These are phyloP conservation scores for Pantherophis vulpinus DNA, from an alignment of 2,797 vertebrate species.

Conservation along the genomic window DNA sequence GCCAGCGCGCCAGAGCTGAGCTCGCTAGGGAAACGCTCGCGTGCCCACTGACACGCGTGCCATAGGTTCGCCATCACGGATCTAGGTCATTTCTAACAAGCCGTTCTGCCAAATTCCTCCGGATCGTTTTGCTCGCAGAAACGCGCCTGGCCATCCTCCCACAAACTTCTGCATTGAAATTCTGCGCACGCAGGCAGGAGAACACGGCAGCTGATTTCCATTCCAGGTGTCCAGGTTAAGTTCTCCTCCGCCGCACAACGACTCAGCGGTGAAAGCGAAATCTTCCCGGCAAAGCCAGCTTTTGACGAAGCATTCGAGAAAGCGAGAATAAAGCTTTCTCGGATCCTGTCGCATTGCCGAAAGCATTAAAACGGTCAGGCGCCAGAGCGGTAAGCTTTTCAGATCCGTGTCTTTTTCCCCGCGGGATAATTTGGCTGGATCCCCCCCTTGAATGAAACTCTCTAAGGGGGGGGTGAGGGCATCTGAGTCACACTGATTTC, in stretches of 20 bases:
- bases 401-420: not conserved
- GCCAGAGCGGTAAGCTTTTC: not conserved
- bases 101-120: not conserved
- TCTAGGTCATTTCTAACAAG: not conserved
- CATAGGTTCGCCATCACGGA: no score
- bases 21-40: no score
- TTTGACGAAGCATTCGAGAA: not conserved
- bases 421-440: not conserved
- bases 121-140: not conserved
- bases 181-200: not conserved
- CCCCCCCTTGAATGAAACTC: not conserved
- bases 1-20: no score
- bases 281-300: not conserved
- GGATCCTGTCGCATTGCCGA: not conserved
- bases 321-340: not conserved
- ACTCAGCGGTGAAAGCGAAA: not conserved
- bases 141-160: not conserved
- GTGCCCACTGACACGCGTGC: no score
- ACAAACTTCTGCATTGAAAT: not conserved
- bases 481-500: not conserved
- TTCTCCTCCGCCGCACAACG: not conserved
- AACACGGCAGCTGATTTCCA: not conserved
- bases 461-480: not conserved
- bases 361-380: not conserved
- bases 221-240: not conserved